A percentile compares a stretch with the other conserved stretches of the same genome.
Evolutionary conservation across 2,797 vertebrate species (phyloP).

Genomic region (Tauraco hartlaubi): DNA sequence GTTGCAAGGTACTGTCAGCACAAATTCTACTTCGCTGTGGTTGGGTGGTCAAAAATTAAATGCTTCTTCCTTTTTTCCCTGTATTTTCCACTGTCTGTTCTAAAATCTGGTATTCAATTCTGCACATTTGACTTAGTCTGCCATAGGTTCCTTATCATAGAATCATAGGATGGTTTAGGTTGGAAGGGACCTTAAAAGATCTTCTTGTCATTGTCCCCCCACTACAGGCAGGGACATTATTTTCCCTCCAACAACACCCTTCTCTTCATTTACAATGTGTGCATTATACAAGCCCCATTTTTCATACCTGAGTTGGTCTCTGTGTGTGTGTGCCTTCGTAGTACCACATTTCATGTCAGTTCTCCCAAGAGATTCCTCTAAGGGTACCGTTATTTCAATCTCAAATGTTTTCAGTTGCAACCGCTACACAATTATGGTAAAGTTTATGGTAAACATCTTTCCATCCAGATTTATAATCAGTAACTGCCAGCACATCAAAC

Average conservation of each 20-base stretch:
- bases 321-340: background rate
- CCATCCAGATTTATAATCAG: background rate
- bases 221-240: background rate
- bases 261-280: background rate
- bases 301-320: background rate
- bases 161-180: background rate
- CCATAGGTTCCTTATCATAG: background rate
- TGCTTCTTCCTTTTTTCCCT: background rate
- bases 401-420: background rate
- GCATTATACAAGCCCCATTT: background rate
- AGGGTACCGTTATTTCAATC: constrained; percentile 11
- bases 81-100: background rate
- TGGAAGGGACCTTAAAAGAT: background rate
- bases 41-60: background rate
- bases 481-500: background rate
- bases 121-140: background rate
- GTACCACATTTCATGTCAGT: background rate
- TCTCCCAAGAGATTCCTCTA: background rate
- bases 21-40: background rate
- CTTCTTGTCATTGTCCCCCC: background rate
- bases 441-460: background rate
- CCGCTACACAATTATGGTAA: background rate
- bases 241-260: background rate
- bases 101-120: background rate
- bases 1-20: background rate